Evolutionary conservation across 2,797 vertebrate genomes (phyloP).

Genomic region (Artibeus jamaicensis): DNA sequence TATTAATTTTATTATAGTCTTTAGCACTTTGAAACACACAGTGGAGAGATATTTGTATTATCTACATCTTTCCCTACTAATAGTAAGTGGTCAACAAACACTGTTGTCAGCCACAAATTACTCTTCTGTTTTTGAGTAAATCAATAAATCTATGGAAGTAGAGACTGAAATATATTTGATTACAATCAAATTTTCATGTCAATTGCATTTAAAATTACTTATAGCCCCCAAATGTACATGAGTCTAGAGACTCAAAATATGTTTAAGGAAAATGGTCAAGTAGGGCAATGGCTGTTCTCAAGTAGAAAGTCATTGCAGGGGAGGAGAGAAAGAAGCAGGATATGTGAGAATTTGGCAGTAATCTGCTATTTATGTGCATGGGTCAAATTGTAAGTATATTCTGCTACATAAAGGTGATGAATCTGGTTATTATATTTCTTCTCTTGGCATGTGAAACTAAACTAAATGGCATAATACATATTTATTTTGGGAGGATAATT

Average conservation of each 20-base stretch:
- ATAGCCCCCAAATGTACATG: neutral
- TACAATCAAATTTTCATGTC: neutral
- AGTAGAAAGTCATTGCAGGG: neutral
- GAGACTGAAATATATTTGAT: neutral
- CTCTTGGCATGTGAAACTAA: neutral
- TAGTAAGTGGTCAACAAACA: neutral
- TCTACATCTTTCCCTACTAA: neutral
- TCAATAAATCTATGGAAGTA: neutral
- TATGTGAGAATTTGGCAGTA: too few species aligned
- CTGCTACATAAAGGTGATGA: neutral
- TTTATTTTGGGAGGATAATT: conserved; percentile 24
- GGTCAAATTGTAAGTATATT: neutral
- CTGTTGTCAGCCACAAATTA: neutral
- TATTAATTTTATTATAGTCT: neutral
- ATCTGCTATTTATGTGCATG: neutral
- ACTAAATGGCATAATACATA: neutral
- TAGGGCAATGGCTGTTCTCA: accelerated
- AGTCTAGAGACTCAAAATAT: neutral
- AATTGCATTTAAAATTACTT: neutral
- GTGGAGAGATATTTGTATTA: neutral
- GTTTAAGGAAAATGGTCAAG: neutral
- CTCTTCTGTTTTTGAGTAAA: neutral
- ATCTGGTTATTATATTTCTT: neutral
- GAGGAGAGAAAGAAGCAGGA: accelerated
- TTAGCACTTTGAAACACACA: conserved; percentile 15